These are phyloP conservation scores for Drosophila nannoptera DNA, from an alignment of 1,140 invertebrate species.

Conservation along the genomic window DNA sequence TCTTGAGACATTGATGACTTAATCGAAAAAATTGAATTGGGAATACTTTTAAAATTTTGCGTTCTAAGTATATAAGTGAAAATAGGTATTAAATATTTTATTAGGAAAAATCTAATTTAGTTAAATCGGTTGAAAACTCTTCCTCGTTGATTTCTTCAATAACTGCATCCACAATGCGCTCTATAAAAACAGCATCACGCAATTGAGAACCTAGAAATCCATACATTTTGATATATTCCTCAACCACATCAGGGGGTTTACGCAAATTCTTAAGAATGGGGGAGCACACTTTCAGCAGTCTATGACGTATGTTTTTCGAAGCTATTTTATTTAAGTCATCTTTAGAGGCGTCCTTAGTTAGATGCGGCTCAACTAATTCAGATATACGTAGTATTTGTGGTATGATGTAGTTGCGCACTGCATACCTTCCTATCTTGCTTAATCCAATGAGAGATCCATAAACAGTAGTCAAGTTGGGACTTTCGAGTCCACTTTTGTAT, in stretches of 20 bases:
- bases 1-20: too few species aligned
- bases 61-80: not conserved
- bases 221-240: slow-evolving; percentile 6
- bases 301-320: slow-evolving; percentile 42
- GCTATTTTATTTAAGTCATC: not conserved
- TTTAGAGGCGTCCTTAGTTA: not conserved
- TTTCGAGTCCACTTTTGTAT: slow-evolving; percentile 28
- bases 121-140: not conserved
- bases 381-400: slow-evolving; percentile 31
- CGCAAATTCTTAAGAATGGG: slow-evolving; percentile 30
- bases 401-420: slow-evolving; percentile 29
- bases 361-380: slow-evolving; percentile 14
- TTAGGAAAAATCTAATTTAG: not conserved
- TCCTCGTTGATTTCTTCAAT: not conserved
- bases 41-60: too few species aligned
- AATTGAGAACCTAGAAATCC: slow-evolving; percentile 33
- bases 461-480: slow-evolving; percentile 26
- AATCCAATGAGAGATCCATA: slow-evolving; percentile 47
- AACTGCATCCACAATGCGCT: slow-evolving; percentile 7
- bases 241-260: slow-evolving; percentile 8
- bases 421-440: slow-evolving; percentile 37
- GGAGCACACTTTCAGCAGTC: slow-evolving; percentile 42
- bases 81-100: not conserved
- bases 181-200: slow-evolving; percentile 18
- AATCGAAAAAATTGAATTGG: not conserved